These are phyloP conservation scores for Hylaeus volcanicus DNA, from an alignment of 1,140 invertebrate genomes.

Conservation along the genomic window DNA sequence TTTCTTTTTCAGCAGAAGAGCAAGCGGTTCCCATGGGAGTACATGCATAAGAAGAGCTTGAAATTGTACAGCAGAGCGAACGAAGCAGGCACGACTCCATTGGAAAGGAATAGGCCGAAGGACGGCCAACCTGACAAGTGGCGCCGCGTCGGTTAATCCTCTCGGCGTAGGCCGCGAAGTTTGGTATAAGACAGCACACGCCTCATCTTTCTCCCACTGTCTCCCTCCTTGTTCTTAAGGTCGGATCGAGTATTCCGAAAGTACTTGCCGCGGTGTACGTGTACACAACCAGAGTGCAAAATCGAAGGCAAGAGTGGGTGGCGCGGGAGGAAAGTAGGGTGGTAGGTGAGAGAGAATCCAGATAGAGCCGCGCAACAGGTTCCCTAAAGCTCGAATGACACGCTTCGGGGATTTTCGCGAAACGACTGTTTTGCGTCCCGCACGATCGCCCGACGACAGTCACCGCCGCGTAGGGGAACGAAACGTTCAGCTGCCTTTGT, in stretches of 20 bases:
- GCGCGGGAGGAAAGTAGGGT: conserved; percentile 28
- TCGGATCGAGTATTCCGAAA: conserved; percentile 57
- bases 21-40: neutral
- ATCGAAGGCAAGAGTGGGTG: conserved; percentile 36
- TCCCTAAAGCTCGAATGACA: conserved; percentile 71
- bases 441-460: neutral
- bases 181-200: conserved; percentile 70
- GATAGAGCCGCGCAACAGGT: conserved; percentile 72
- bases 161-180: conserved; percentile 60
- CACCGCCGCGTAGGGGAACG: neutral
- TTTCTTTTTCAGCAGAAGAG: neutral
- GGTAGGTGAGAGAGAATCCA: conserved; percentile 39
- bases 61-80: neutral
- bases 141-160: conserved; percentile 68
- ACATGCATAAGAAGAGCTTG: neutral
- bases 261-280: conserved; percentile 49
- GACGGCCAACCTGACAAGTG: conserved; percentile 66
- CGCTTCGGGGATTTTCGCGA: conserved; percentile 60
- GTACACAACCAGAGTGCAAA: conserved; percentile 20
- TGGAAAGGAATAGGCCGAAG: conserved; percentile 11
- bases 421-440: conserved; percentile 49
- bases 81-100: neutral
- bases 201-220: conserved; percentile 50
- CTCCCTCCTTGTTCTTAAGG: conserved; percentile 27
- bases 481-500: neutral